Conservation (phyloP, 2,113 vertebrate species). For the Willisornis vidua region DNA sequence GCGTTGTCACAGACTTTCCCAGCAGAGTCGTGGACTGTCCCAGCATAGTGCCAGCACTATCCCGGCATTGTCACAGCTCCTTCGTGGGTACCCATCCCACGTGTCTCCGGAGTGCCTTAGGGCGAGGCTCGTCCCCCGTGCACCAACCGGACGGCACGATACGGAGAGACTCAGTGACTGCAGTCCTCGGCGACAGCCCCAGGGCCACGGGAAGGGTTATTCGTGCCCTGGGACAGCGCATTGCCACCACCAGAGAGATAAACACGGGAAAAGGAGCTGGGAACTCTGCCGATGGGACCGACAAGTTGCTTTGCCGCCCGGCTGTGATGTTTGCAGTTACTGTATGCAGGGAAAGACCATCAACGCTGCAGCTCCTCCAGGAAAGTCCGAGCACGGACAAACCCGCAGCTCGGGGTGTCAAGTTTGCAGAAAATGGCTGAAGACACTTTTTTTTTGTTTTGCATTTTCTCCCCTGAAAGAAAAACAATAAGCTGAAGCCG, state of each 20-base stretch:
- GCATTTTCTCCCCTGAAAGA: neutral
- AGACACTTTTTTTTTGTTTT: neutral
- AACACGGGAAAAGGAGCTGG: neutral
- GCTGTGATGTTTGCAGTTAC: neutral
- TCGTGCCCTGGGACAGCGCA: neutral
- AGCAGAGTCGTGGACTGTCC: neutral
- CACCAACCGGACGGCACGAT: neutral
- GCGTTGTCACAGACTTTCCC: neutral
- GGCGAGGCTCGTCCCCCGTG: neutral
- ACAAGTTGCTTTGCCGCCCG: neutral
- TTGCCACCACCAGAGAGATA: neutral
- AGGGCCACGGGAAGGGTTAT: neutral
- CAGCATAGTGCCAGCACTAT: neutral
- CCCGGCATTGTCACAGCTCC: neutral
- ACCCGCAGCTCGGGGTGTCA: neutral
- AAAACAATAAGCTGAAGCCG: neutral
- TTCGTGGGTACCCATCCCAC: neutral
- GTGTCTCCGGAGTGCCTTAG: neutral
- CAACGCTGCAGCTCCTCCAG: neutral
- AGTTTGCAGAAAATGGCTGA: constrained; percentile 9
- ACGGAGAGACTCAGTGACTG: neutral
- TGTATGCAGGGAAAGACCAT: neutral
- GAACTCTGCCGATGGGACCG: neutral
- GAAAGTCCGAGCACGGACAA: neutral
- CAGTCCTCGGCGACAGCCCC: neutral